Percentiles rank a stretch among this genome's conserved stretches.
Conservation (phyloP, 2,888 invertebrate species). For the Steromphala cineraria region DNA sequence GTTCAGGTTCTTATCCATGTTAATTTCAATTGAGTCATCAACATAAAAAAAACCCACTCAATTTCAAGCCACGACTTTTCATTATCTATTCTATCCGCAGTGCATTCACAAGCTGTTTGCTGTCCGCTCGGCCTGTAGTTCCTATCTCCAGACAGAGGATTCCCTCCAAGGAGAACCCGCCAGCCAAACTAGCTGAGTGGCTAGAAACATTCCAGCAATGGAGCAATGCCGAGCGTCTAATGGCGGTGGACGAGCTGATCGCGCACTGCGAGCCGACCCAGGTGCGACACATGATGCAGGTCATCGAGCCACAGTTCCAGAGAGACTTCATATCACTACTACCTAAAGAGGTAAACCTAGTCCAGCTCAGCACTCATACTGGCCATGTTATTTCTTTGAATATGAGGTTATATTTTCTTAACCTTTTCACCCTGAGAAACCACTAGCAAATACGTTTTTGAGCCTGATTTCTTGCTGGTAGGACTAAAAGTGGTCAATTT, state of each 20-base stretch:
- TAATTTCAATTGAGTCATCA: too few species aligned
- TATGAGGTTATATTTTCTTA: too few species aligned
- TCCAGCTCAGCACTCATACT: too few species aligned
- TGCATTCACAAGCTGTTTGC: background rate
- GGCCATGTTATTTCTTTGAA: too few species aligned
- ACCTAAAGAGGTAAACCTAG: constrained; percentile 86
- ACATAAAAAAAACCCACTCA: background rate
- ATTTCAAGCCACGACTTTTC: too few species aligned
- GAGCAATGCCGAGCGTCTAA: constrained; percentile 90
- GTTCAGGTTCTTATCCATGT: too few species aligned
- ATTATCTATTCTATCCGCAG: background rate
- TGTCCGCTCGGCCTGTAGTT: background rate
- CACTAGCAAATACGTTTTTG: too few species aligned
- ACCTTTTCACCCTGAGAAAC: too few species aligned
- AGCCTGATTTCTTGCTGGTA: too few species aligned
- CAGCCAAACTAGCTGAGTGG: constrained; percentile 86
- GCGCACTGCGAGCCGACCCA: constrained; percentile 92
- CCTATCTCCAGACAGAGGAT: constrained; percentile 60
- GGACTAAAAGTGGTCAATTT: too few species aligned
- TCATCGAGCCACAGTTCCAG: constrained; percentile 98
- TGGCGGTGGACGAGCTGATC: constrained; percentile 93
- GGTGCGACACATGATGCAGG: constrained; percentile 97
- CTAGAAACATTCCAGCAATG: constrained; percentile 86
- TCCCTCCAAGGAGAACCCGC: constrained; percentile 87
- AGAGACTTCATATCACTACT: constrained; percentile 96